Conservation (phyloP, 1,140 invertebrate genomes). For the Caenorhabditis inopinata region DNA sequence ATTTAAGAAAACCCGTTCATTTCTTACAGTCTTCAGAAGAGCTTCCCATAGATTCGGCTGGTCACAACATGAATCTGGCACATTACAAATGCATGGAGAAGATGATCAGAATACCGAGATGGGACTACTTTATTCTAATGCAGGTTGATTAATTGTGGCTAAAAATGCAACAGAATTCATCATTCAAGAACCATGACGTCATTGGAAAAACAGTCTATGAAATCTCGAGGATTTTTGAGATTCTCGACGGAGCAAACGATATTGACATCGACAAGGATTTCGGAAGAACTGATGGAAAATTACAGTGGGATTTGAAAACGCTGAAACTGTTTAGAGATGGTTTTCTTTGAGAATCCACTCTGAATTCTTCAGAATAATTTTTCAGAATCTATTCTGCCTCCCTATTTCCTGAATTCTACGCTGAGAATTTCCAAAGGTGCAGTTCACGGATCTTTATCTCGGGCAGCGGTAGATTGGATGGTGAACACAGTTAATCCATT, state of each 20-base stretch:
- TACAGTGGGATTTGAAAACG: conserved; percentile 20
- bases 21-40: background rate
- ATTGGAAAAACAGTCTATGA: conserved; percentile 20
- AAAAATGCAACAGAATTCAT: background rate
- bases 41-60: conserved; percentile 8
- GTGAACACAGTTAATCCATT: background rate
- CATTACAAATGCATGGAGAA: conserved; percentile 26
- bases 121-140: background rate
- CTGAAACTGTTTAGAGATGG: background rate
- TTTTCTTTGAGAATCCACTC: background rate
- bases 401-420: background rate
- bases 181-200: conserved; percentile 15
- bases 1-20: background rate
- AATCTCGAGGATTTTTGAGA: background rate
- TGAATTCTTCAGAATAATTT: background rate
- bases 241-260: conserved; percentile 26
- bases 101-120: background rate
- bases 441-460: conserved; percentile 10
- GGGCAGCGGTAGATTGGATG: conserved; percentile 24
- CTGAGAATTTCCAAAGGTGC: background rate
- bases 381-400: background rate
- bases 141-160: background rate
- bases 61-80: conserved; percentile 17
- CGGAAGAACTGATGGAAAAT: background rate
- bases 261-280: conserved; percentile 5